These are phyloP conservation scores for Spinibarbus caldwelli DNA, from an alignment of 2,797 vertebrate species.

Conservation along the genomic window DNA sequence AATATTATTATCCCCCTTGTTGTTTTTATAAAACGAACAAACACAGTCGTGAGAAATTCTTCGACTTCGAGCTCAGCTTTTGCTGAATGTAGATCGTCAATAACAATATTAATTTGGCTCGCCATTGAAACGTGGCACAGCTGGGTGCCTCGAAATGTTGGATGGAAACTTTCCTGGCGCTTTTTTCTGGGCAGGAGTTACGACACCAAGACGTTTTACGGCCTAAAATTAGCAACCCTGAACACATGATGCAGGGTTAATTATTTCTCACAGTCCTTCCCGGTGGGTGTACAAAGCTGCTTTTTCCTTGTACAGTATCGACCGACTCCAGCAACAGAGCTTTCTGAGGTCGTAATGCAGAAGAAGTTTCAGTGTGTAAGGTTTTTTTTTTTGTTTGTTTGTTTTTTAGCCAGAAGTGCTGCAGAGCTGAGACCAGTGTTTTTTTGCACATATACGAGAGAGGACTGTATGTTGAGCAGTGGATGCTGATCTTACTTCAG, in stretches of 20 bases:
- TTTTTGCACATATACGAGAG: not conserved
- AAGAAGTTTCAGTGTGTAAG: not conserved
- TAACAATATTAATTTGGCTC: conserved; percentile 45
- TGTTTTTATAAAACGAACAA: not conserved
- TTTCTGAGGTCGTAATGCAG: conserved; percentile 12
- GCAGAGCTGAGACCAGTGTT: not conserved
- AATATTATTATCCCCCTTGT: not conserved
- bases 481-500: not conserved
- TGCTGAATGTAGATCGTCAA: not conserved
- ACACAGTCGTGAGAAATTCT: not conserved
- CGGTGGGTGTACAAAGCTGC: conserved; percentile 26
- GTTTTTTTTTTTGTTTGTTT: not conserved
- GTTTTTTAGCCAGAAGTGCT: not conserved
- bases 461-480: not conserved
- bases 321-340: conserved; percentile 16
- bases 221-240: conserved; percentile 58
- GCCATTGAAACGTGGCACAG: conserved; percentile 2
- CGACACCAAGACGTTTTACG: conserved; percentile 51
- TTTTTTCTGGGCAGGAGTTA: conserved; percentile 40
- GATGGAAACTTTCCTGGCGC: conserved; percentile 49
- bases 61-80: not conserved
- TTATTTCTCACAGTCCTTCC: conserved; percentile 52
- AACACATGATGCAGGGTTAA: conserved; percentile 57
- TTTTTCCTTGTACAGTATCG: conserved; percentile 26
- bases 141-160: conserved; percentile 26